phyloP scores from a whole-genome alignment of 1,140 invertebrate genomes.

The Apis laboriosa region DNA sequence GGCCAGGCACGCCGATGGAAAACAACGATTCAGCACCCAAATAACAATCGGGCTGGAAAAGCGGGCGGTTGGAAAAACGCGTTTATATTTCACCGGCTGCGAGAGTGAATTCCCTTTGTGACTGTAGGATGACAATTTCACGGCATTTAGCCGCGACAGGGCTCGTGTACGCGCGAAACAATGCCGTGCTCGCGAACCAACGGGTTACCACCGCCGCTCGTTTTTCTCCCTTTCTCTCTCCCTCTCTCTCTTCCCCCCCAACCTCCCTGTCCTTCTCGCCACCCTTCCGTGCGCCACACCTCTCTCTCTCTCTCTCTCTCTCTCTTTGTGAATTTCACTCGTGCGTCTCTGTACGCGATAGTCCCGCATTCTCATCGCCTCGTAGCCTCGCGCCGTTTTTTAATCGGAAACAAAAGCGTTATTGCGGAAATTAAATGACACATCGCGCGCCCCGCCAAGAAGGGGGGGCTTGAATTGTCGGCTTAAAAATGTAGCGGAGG shows the following conservation, averaged over 20 bases:
- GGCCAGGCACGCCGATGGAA: slow-evolving; percentile 41
- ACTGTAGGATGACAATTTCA: slow-evolving; percentile 79
- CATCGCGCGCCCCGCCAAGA: slow-evolving; percentile 44
- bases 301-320: not conserved
- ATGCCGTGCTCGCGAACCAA: slow-evolving; percentile 61
- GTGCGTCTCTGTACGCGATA: slow-evolving; percentile 38
- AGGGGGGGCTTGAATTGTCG: slow-evolving; percentile 57
- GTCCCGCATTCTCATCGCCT: slow-evolving; percentile 52
- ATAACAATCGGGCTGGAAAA: slow-evolving; percentile 76
- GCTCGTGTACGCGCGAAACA: slow-evolving; percentile 72
- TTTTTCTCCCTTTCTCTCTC: slow-evolving; percentile 50
- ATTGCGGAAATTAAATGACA: slow-evolving; percentile 79
- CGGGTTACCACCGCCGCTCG: slow-evolving; percentile 42
- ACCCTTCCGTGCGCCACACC: not conserved
- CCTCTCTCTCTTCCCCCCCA: slow-evolving; percentile 22
- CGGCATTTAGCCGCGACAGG: slow-evolving; percentile 77
- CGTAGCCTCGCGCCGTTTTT: slow-evolving; percentile 61
- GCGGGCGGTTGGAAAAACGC: slow-evolving; percentile 70
- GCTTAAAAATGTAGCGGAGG: slow-evolving; percentile 54
- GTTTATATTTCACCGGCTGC: slow-evolving; percentile 76
- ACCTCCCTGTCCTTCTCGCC: not conserved
- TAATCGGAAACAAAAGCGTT: slow-evolving; percentile 78
- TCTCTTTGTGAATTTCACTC: slow-evolving; percentile 39
- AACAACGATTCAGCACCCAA: slow-evolving; percentile 66
- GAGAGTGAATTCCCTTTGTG: slow-evolving; percentile 78